Conservation (phyloP, 2,888 invertebrate genomes). For the Euplagia quadripunctaria region DNA sequence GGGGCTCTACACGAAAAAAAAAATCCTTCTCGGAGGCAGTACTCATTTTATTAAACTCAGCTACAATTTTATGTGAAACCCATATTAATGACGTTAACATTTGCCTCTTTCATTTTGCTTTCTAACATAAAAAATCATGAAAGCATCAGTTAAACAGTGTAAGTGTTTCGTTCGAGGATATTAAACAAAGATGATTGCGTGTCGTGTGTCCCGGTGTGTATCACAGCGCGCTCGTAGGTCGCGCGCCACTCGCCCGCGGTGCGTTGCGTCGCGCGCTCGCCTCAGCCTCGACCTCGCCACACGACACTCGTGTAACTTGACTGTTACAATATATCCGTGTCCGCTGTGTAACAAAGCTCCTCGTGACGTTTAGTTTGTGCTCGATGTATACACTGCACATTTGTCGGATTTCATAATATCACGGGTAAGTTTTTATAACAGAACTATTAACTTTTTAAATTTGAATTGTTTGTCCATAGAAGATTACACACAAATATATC, state of each 20-base stretch:
- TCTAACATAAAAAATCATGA: background rate
- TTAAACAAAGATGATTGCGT: background rate
- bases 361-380: background rate
- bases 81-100: background rate
- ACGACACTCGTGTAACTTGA: background rate
- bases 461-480: background rate
- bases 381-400: no score
- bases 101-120: background rate
- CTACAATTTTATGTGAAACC: background rate
- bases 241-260: background rate
- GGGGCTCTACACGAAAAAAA: no score
- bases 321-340: background rate
- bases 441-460: background rate
- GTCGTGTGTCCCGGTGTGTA: background rate
- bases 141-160: background rate
- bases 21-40: background rate
- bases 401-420: background rate
- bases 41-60: background rate
- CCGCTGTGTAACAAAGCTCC: no score
- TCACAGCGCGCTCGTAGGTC: background rate
- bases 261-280: constrained; percentile 5
- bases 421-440: background rate
- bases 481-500: background rate
- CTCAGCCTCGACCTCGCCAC: background rate
- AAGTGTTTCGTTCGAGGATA: background rate